Evolutionary conservation across 2,113 vertebrate species (phyloP).

Genomic region (Salvelinus alpinus): DNA sequence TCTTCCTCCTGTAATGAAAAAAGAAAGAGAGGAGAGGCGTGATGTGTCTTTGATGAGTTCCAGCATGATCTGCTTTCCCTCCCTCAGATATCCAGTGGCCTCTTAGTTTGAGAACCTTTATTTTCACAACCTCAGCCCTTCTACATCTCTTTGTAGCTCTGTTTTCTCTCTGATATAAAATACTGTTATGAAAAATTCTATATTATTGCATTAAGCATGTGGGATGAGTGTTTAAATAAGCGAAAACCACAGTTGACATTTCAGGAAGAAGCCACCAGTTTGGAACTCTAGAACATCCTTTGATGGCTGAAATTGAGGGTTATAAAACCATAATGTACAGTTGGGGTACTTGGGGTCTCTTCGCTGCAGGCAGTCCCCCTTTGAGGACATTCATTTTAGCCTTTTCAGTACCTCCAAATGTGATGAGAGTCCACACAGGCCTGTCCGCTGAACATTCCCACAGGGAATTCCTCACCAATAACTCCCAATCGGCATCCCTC

Average conservation of each 20-base stretch:
- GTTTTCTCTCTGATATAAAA: not conserved
- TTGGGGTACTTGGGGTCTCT: slow-evolving; percentile 1
- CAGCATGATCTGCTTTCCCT: slow-evolving; percentile 2
- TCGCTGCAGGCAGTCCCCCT: not conserved
- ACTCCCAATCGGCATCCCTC: slow-evolving; percentile 44
- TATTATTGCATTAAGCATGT: no score
- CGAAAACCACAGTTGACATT: no score
- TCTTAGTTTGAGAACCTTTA: not conserved
- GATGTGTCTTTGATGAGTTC: slow-evolving; percentile 16
- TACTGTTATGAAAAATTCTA: no score
- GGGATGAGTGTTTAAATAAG: no score
- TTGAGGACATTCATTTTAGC: slow-evolving; percentile 24
- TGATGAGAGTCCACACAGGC: slow-evolving; percentile 35
- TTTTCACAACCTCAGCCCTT: not conserved
- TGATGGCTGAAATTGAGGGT: slow-evolving; percentile 1
- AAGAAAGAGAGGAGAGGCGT: slow-evolving; percentile 6
- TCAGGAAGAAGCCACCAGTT: not conserved
- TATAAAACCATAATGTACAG: not conserved
- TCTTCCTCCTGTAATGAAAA: slow-evolving; percentile 52
- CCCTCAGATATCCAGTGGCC: not conserved
- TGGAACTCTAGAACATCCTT: not conserved
- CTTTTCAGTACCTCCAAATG: slow-evolving; percentile 29
- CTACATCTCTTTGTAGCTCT: not conserved
- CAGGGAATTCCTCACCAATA: slow-evolving; percentile 44
- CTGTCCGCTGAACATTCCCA: slow-evolving; percentile 51